phyloP scores from a whole-genome alignment of 2,113 vertebrate species.

The Neopipo cinnamomea region DNA sequence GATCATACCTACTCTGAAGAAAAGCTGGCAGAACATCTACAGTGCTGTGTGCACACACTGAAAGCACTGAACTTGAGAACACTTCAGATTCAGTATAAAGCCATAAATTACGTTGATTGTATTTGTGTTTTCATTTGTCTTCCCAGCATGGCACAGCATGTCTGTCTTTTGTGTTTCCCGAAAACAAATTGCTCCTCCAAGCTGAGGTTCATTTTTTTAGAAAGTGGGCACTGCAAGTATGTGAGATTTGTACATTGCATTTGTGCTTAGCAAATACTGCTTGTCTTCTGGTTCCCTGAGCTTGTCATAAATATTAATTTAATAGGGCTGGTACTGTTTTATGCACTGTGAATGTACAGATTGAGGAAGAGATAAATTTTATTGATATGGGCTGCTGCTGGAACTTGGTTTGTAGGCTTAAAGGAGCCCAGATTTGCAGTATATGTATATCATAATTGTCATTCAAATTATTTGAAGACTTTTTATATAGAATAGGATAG shows the following conservation, averaged over 20 bases:
- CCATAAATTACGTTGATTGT: background rate
- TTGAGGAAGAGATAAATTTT: conserved; percentile 35
- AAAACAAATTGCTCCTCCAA: background rate
- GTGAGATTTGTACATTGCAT: background rate
- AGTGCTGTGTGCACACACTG: background rate
- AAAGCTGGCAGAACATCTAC: background rate
- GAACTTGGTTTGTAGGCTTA: background rate
- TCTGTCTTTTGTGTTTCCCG: background rate
- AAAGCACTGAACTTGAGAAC: background rate
- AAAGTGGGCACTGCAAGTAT: background rate
- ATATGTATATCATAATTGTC: background rate
- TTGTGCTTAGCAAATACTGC: background rate
- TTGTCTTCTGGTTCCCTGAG: background rate
- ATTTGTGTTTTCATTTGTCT: conserved; percentile 17
- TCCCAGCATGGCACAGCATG: background rate
- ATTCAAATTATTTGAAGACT: background rate
- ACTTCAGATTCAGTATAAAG: background rate
- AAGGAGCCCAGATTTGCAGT: background rate
- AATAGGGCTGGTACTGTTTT: conserved; percentile 2
- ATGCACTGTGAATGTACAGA: conserved; percentile 17
- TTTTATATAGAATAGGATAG: background rate
- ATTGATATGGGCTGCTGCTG: background rate
- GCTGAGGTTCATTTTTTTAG: background rate
- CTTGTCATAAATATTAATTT: conserved; percentile 48
- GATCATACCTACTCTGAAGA: background rate